Conservation (phyloP, 2,797 vertebrate species). For the Spinus pinus region DNA sequence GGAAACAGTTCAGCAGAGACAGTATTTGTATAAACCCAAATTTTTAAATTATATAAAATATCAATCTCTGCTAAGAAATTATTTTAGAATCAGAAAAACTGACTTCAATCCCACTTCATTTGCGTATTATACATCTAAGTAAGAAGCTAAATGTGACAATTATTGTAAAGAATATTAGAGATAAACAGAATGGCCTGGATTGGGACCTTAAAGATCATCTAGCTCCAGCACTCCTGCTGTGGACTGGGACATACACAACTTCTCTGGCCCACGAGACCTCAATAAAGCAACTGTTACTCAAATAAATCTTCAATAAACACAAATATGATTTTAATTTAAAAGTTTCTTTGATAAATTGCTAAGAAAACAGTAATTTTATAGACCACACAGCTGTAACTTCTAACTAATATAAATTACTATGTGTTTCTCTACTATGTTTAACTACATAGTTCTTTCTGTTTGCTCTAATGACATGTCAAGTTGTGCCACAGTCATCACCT, state of each 20-base stretch:
- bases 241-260: not conserved
- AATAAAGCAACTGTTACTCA: not conserved
- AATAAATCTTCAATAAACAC: not conserved
- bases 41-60: not conserved
- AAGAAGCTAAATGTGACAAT: not conserved
- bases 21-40: not conserved
- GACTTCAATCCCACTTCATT: not conserved
- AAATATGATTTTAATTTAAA: not conserved
- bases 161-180: not conserved
- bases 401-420: not conserved
- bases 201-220: not conserved
- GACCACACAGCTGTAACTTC: not conserved
- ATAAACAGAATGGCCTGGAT: not conserved
- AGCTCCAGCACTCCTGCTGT: not conserved
- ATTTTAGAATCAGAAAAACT: not conserved
- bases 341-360: not conserved
- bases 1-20: not conserved
- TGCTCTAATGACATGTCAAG: not conserved
- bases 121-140: not conserved
- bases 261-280: not conserved
- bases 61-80: not conserved
- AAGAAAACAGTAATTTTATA: not conserved
- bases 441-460: not conserved
- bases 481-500: not conserved
- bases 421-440: not conserved